Base-by-base conservation (phyloP, 1,140 invertebrate species). In the Chlorops oryzae region DNA sequence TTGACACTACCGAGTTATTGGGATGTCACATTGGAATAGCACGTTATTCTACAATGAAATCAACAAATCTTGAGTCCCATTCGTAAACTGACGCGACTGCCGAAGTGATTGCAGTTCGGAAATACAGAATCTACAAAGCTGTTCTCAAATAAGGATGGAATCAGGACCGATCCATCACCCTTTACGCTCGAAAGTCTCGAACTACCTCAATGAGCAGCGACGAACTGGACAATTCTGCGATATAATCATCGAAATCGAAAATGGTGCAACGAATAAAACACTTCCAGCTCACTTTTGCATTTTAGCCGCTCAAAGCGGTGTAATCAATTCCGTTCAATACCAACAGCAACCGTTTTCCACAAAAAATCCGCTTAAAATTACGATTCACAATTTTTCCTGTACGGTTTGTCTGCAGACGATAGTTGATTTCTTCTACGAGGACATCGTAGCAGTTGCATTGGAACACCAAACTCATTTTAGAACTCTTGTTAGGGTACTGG, bases 301-400 rank as follows among this genome's bases (percentile, higher is more conserved):
- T 15, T 52, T 70, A 32, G 66, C 61, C 6, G 63, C 66, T 5
- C 66, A 70, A 42, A 70, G 66, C 39, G 52, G 62, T 22, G 49
- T 66, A 9, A 65, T 70, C 46, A 59, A 56, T 13, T 52, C 56
- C 21, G 59, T 59, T 38, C 47, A 56, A 38, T 56, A 53, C 20
- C 56, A 58, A 28, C 63, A 66, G 18, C 69, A 70, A 37, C 63
- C 66, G 39, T 70, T 70, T 44, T 70, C 66, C 9, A 70, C 70
- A 39, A 62, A 70, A 23, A 70, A 70, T 57, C 66, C 66, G 1
- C 50, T 70, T 2, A 70, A 67, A 35, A 57, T 70, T 9, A 64
- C 57, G 7, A 70, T 70, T 17, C 54, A 56, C 3, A 59, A 70
- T 25, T 70, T 70, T 6, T 55, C 41, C 15, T 70, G 66, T 47